Percentiles rank a stretch among this genome's conserved stretches.
phyloP scores from a whole-genome alignment of 1,140 invertebrate genomes.

The Drosophila tsacasi region DNA sequence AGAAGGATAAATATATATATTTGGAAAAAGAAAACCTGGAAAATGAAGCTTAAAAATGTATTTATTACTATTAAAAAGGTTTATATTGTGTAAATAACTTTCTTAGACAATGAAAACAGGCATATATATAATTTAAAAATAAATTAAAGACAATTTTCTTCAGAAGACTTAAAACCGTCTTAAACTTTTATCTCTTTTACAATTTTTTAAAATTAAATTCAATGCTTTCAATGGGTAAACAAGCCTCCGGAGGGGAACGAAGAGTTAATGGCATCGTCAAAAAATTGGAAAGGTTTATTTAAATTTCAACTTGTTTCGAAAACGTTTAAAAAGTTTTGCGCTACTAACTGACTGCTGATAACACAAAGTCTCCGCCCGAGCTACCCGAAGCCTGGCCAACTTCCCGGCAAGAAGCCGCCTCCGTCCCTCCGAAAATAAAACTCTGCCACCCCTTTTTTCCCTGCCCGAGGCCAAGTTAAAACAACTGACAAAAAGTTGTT shows the following conservation, averaged over 20 bases:
- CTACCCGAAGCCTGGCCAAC: constrained; percentile 8
- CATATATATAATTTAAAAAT: not conserved
- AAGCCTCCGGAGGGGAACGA: not conserved
- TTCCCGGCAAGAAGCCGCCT: not conserved
- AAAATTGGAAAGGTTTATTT: constrained; percentile 81
- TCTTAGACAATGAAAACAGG: not conserved
- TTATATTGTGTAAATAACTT: not conserved
- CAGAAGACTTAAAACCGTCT: not conserved
- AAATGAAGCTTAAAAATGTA: constrained; percentile 12
- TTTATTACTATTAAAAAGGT: not conserved
- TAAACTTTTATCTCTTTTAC: not conserved
- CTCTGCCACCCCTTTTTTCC: constrained; percentile 24
- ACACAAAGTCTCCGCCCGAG: constrained; percentile 70
- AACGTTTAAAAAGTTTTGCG: constrained; percentile 81
- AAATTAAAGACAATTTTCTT: not conserved
- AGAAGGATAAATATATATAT: not conserved
- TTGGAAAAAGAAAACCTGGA: not conserved
- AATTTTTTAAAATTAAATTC: constrained; percentile 10
- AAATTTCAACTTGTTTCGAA: constrained; percentile 83
- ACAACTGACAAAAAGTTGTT: constrained; percentile 76
- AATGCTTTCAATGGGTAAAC: not conserved
- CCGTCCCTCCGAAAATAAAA: not conserved
- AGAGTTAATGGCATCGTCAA: constrained; percentile 66
- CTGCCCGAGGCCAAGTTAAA: constrained; percentile 68
- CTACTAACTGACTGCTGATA: constrained; percentile 82